phyloP scores from a whole-genome alignment of 2,113 vertebrate genomes.

The Nanger granti region DNA sequence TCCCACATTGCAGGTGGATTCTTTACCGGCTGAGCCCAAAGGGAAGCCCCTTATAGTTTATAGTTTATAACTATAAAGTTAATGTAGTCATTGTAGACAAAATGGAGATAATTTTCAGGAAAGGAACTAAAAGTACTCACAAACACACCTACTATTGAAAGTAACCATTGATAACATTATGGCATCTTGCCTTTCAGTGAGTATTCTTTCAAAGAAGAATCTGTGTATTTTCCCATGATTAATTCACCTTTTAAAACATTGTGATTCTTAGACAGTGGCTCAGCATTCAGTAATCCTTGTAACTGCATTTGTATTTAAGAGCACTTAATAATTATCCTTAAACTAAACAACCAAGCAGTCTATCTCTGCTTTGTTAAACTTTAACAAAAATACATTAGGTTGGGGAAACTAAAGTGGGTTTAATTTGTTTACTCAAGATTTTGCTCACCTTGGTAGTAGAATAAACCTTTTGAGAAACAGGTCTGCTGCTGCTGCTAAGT shows the following conservation, averaged over 20 bases:
- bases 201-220: background rate
- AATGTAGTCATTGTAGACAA: background rate
- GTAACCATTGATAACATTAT: background rate
- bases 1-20: background rate
- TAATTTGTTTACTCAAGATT: background rate
- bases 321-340: constrained; percentile 22
- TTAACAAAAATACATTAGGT: constrained; percentile 5
- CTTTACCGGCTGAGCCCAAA: background rate
- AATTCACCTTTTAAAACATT: background rate
- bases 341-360: background rate
- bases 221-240: background rate
- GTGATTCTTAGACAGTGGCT: background rate
- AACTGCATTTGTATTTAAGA: background rate
- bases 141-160: background rate
- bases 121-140: background rate
- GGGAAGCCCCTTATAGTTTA: background rate
- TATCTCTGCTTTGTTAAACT: constrained; percentile 35
- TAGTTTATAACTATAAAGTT: background rate
- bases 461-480: background rate
- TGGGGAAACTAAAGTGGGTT: background rate
- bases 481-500: background rate
- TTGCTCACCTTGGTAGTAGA: background rate
- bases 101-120: background rate
- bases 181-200: background rate
- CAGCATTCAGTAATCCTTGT: background rate